Evolutionary conservation across 1,140 invertebrate genomes (phyloP).

Genomic region (Drosophila ficusphila): DNA sequence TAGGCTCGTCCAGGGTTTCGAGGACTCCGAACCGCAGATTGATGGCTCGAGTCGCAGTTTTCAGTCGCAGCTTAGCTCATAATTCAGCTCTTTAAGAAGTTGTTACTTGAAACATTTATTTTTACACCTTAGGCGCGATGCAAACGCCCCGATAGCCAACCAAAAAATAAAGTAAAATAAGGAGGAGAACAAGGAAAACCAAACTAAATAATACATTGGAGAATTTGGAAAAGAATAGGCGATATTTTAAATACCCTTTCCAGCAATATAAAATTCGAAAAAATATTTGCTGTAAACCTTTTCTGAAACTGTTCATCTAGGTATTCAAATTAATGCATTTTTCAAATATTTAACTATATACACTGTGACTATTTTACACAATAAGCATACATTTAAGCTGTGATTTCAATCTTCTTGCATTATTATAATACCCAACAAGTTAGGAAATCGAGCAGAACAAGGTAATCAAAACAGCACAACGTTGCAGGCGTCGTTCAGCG

Average conservation of each 20-base stretch:
- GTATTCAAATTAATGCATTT: no score
- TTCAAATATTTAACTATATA: no score
- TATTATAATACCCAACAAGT: neutral
- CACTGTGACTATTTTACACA: no score
- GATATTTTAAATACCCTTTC: neutral
- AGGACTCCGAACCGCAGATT: slow-evolving; percentile 31
- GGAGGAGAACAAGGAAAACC: slow-evolving; percentile 5
- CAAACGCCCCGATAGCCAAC: slow-evolving; percentile 38
- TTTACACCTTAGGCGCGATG: slow-evolving; percentile 77
- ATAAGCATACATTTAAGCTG: no score
- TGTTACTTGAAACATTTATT: slow-evolving; percentile 82
- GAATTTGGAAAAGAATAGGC: neutral
- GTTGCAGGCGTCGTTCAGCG: slow-evolving; percentile 11
- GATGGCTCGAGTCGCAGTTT: slow-evolving; percentile 25
- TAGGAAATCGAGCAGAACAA: slow-evolving; percentile 5
- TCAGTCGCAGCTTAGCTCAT: slow-evolving; percentile 48
- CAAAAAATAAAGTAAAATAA: slow-evolving; percentile 13
- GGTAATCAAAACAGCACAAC: slow-evolving; percentile 27
- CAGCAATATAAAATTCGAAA: no score
- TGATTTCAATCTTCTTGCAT: neutral
- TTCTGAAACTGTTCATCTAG: no score
- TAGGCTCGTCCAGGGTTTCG: slow-evolving; percentile 45
- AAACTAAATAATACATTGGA: slow-evolving; percentile 21
- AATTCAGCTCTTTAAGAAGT: slow-evolving; percentile 80
- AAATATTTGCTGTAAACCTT: no score